Conservation (phyloP, 2,888 invertebrate species). For the Aphidoletes aphidimyza region DNA sequence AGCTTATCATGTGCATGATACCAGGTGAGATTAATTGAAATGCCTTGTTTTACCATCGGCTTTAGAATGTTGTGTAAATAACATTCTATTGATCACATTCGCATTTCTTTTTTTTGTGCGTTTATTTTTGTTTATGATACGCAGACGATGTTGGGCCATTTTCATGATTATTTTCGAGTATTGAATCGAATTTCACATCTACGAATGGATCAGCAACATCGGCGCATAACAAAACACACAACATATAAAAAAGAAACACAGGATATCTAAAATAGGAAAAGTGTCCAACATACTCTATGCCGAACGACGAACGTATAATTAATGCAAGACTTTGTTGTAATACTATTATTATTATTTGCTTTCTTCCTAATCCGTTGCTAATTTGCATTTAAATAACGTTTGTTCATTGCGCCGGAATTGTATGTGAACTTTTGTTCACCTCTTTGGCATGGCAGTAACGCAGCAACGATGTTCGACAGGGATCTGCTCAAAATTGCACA, state of each 20-base stretch:
- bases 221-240: background rate
- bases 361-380: background rate
- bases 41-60: background rate
- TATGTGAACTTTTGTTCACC: background rate
- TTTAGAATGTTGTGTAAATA: background rate
- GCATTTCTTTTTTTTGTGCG: background rate
- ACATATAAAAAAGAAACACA: background rate
- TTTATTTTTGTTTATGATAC: background rate
- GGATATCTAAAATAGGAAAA: background rate
- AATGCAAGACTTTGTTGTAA: background rate
- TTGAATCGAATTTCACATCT: no score
- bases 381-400: conserved; percentile 49
- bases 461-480: no score
- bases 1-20: background rate
- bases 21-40: background rate
- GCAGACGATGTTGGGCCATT: no score
- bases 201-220: no score
- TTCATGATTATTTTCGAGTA: no score
- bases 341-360: conserved; percentile 29
- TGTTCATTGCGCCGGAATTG: conserved; percentile 22
- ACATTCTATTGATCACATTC: background rate
- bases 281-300: background rate
- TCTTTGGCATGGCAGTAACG: no score
- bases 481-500: no score
- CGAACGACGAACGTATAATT: conserved; percentile 6